Conservation (phyloP, 2,797 vertebrate genomes). For the Poecilia picta region DNA sequence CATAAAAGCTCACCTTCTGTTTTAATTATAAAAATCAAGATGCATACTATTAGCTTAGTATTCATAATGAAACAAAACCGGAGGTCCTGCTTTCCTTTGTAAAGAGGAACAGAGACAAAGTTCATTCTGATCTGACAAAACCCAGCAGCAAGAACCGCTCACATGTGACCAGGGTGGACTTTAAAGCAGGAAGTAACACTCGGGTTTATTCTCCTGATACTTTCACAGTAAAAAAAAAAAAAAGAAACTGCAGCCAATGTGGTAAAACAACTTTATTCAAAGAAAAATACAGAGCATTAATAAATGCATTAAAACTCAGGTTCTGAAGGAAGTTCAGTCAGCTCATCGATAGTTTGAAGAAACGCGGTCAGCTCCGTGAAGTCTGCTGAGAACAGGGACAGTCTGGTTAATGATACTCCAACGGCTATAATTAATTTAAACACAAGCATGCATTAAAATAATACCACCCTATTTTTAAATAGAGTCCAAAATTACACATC, state of each 20-base stretch:
- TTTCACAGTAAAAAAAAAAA: neutral
- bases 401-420: constrained; percentile 35
- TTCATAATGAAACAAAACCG: neutral
- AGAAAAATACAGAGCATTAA: neutral
- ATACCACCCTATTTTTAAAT: neutral
- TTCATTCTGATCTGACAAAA: constrained; percentile 60
- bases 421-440: neutral
- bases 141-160: constrained; percentile 29
- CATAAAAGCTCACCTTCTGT: neutral
- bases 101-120: constrained; percentile 74
- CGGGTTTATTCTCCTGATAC: neutral
- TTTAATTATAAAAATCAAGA: neutral
- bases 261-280: constrained; percentile 51
- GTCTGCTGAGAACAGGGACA: constrained; percentile 39
- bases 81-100: neutral
- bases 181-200: constrained; percentile 62
- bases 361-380: constrained; percentile 58
- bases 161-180: constrained; percentile 66
- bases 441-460: neutral
- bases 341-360: constrained; percentile 68
- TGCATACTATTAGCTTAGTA: neutral
- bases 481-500: neutral
- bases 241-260: neutral
- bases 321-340: constrained; percentile 74
- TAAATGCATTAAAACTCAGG: constrained; percentile 22